Evolutionary conservation across 2,888 invertebrate genomes (phyloP), one percentile per base, ranked within the genome.

Genomic region (Pilophorus perplexus): DNA sequence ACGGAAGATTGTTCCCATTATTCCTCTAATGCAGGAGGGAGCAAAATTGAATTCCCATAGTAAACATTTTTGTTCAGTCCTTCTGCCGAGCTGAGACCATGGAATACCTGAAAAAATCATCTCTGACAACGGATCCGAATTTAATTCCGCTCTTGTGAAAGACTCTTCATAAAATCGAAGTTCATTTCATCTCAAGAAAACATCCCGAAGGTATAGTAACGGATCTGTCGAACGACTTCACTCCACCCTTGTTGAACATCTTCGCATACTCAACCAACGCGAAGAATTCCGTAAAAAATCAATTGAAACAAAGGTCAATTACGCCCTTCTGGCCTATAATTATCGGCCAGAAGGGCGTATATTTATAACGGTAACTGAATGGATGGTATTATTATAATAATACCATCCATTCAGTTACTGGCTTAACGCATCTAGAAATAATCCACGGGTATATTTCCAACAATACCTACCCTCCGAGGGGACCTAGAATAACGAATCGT

Each of bases 181-280:
- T 33, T 33, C 33, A 33, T 12, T 33, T 33, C 33, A 33, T 33
- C 6, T 33, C 33, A 18, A 65, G 38, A 1, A 55, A 67, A 55
- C 28, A 67, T 38, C 67, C 67, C 8, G 33, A 64, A n/a, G 55
- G n/a, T n/a, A n/a, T n/a, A n/a, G 55, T 5, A 67, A 67, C 27
- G 25, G 37, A 2, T 42, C 57, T 2, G 28, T 64, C n/a, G 67
- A 67, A 57, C 22, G 67, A 40, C 55, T 67, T 33, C 67, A 66
- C 18, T 67, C 67, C 4, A 67, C 67, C 10, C 2, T 65, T 2
- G 44, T 65, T 10, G 65, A 67, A 66, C 20, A 42, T 14, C 40
- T 67, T 14, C 25, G 65, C 18, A 22, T 67, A 6, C 37, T 67
- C 25, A 16, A 18, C n/a, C n/a, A 27, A 14, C 27, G 65, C 6